Evolutionary conservation across 2,113 vertebrate species (phyloP).

Genomic region (Hippocampus barbouri): DNA sequence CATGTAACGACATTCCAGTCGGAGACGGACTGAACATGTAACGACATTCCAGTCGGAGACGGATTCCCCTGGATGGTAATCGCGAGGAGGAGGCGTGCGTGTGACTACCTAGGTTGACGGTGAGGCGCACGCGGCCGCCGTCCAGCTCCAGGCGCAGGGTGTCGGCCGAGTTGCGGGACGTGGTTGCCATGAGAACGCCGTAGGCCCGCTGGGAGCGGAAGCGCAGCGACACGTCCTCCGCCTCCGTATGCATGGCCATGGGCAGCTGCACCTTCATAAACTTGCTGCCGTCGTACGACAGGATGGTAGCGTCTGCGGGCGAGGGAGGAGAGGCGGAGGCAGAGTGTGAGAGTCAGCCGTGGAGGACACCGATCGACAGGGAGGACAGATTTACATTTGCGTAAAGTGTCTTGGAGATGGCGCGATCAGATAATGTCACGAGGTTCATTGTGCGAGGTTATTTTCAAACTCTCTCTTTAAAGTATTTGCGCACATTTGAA

Average conservation of each 20-base stretch:
- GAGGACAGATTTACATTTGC: too few relatives aligned
- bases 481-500: too few relatives aligned
- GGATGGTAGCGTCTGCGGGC: conserved; percentile 87
- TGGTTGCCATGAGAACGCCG: conserved; percentile 96
- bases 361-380: too few relatives aligned
- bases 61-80: too few relatives aligned
- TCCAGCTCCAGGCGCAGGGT: conserved; percentile 95
- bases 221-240: conserved; percentile 92
- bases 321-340: neutral
- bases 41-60: too few relatives aligned
- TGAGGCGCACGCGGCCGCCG: conserved; percentile 93
- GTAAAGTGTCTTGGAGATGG: too few relatives aligned
- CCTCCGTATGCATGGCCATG: conserved; percentile 96
- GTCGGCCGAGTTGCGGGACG: conserved; percentile 94
- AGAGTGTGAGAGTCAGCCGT: neutral
- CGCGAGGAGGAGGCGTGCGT: conserved; percentile 9
- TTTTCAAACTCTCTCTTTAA: neutral
- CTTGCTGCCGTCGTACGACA: conserved; percentile 98
- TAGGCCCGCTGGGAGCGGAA: conserved; percentile 96
- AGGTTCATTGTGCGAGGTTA: neutral
- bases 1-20: too few relatives aligned
- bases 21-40: too few relatives aligned
- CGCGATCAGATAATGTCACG: too few relatives aligned
- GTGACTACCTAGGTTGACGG: conserved; percentile 95
- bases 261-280: conserved; percentile 99